Evolutionary conservation across 2,113 vertebrate species (phyloP).

Genomic region (Callocephalon fimbriatum): DNA sequence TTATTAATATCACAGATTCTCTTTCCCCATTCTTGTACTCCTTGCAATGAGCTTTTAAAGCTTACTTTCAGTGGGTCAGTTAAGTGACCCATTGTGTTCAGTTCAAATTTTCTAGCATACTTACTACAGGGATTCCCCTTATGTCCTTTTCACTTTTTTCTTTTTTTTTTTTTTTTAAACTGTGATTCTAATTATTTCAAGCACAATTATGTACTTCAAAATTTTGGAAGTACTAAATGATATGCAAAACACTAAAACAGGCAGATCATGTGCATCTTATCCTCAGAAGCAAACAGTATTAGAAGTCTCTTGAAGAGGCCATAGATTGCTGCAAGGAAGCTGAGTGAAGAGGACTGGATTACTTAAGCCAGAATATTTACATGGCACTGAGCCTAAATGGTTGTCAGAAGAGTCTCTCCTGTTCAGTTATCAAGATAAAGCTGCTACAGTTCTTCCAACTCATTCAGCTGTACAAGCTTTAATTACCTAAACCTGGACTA

Average conservation of each 20-base stretch:
- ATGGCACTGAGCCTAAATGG: conserved; percentile 10
- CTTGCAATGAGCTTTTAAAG: not conserved
- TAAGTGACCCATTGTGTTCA: not conserved
- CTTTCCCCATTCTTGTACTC: not conserved
- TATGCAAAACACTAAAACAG: not conserved
- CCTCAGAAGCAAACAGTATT: not conserved
- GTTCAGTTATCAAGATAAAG: conserved; percentile 15
- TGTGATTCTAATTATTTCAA: not conserved
- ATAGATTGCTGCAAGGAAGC: not conserved
- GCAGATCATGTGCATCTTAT: not conserved
- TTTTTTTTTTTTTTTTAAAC: accelerated
- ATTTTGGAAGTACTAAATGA: not conserved
- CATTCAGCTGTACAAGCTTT: not conserved
- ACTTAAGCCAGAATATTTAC: conserved; percentile 22
- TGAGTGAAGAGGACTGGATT: not conserved
- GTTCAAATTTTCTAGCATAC: not conserved
- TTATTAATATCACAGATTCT: not conserved
- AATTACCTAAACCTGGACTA: not conserved
- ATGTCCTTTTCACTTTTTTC: not conserved
- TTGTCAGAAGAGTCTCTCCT: conserved; percentile 31
- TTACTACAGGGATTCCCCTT: not conserved
- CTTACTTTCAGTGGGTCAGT: not conserved
- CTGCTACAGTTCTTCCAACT: not conserved
- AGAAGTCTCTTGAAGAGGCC: not conserved
- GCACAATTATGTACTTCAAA: not conserved